Conservation (phyloP, 2,113 vertebrate species). For the Triplophysa tibetana region DNA sequence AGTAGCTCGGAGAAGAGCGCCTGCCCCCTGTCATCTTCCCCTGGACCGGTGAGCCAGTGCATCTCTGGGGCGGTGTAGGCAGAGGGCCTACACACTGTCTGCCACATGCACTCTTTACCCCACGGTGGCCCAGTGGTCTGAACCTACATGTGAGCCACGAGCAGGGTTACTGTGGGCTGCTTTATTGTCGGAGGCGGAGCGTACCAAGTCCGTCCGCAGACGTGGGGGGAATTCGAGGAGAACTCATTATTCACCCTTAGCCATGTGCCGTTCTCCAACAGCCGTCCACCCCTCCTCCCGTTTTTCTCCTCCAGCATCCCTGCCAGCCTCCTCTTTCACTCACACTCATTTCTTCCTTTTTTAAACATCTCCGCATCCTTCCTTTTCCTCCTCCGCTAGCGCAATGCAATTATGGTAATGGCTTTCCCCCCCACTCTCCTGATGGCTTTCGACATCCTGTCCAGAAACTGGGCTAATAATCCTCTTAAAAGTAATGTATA, state of each 20-base stretch:
- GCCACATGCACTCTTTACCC: constrained; percentile 55
- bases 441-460: constrained; percentile 99
- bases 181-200: constrained; percentile 95
- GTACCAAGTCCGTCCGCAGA: constrained; percentile 85
- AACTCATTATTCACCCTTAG: constrained; percentile 72
- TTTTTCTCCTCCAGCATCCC: constrained; percentile 63
- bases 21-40: constrained; percentile 40
- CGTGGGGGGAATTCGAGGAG: constrained; percentile 70
- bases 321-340: constrained; percentile 64
- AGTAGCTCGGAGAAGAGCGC: constrained; percentile 53
- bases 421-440: constrained; percentile 80
- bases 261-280: constrained; percentile 61
- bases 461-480: constrained; percentile 91
- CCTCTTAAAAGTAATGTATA: constrained; percentile 94
- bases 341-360: constrained; percentile 73
- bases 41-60: constrained; percentile 48
- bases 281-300: constrained; percentile 49
- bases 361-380: constrained; percentile 62
- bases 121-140: constrained; percentile 70
- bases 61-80: constrained; percentile 67
- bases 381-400: constrained; percentile 64
- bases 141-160: constrained; percentile 87
- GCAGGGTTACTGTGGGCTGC: constrained; percentile 89
- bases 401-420: constrained; percentile 97
- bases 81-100: constrained; percentile 59